phyloP scores from a whole-genome alignment of 2,113 vertebrate genomes.

The Amphilophus citrinellus region DNA sequence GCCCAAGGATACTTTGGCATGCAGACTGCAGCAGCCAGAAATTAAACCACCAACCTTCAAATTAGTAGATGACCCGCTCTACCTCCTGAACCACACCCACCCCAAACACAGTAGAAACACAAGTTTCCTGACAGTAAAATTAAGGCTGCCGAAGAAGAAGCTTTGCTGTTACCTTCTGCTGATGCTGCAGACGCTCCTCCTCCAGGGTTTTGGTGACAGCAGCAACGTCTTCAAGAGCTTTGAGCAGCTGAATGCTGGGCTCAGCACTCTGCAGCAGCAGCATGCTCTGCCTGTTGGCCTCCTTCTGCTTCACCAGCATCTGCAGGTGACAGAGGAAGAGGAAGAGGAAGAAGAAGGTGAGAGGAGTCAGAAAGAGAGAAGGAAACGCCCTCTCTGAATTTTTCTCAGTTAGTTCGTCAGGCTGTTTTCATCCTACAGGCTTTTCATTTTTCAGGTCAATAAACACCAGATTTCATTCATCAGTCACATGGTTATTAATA shows the following conservation, averaged over 20 bases:
- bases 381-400: background rate
- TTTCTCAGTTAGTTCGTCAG: background rate
- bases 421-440: slow-evolving; percentile 29
- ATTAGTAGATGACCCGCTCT: too few species aligned
- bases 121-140: background rate
- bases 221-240: slow-evolving; percentile 82
- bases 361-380: background rate
- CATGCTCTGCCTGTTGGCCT: slow-evolving; percentile 85
- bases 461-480: slow-evolving; percentile 40
- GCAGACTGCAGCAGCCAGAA: too few species aligned
- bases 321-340: slow-evolving; percentile 34
- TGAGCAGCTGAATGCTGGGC: slow-evolving; percentile 82
- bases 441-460: slow-evolving; percentile 54
- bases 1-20: too few species aligned
- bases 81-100: too few species aligned
- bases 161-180: slow-evolving; percentile 71
- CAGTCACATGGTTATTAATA: slow-evolving; percentile 7
- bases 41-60: too few species aligned
- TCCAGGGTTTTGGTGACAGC: slow-evolving; percentile 81
- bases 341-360: background rate
- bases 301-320: slow-evolving; percentile 88
- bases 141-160: background rate
- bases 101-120: background rate
- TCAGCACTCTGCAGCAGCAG: slow-evolving; percentile 83
- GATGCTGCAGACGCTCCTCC: slow-evolving; percentile 81